A percentile compares a stretch with the other conserved stretches of the same genome.
Evolutionary conservation across 53 echinoderm and acorn worm species (phyloP).

Genomic region (Hippasteria phrygiana): DNA sequence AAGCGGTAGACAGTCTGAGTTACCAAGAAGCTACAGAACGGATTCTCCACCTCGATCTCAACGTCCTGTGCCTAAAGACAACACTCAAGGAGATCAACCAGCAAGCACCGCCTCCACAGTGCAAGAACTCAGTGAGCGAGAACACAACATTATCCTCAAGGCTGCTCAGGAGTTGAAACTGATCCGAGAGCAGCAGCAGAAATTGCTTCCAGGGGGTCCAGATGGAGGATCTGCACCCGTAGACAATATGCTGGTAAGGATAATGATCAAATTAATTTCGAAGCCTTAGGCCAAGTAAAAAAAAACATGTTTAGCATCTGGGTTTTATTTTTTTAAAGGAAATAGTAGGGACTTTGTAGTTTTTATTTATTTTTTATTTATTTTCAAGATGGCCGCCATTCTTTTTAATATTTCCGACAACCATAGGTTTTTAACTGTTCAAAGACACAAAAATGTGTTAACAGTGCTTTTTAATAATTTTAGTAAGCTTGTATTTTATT

Average conservation of each 20-base stretch:
- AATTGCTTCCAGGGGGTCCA: conserved; percentile 44
- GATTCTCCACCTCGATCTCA: conserved; percentile 23
- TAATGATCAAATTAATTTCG: too few relatives aligned
- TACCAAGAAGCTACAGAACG: conserved; percentile 45
- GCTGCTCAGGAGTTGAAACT: conserved; percentile 71
- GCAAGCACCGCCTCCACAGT: conserved; percentile 36
- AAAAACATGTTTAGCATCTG: too few relatives aligned
- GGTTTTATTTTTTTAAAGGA: too few relatives aligned
- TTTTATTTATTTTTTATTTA: too few relatives aligned
- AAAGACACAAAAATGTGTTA: too few relatives aligned
- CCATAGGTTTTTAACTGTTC: too few relatives aligned
- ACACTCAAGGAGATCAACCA: background rate
- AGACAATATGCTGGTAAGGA: background rate
- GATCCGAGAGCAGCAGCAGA: conserved; percentile 70
- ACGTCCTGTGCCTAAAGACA: background rate
- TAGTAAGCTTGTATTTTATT: too few relatives aligned
- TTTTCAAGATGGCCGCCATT: too few relatives aligned
- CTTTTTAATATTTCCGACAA: too few relatives aligned
- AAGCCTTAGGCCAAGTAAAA: too few relatives aligned
- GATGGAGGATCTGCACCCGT: conserved; percentile 3
- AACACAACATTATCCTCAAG: conserved; percentile 66
- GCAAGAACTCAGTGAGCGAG: conserved; percentile 58
- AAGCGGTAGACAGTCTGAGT: conserved; percentile 6
- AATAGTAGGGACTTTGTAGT: too few relatives aligned
- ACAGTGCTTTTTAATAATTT: too few relatives aligned